Base-by-base conservation (phyloP, 2,113 vertebrate genomes). In the Centropus bengalensis region DNA sequence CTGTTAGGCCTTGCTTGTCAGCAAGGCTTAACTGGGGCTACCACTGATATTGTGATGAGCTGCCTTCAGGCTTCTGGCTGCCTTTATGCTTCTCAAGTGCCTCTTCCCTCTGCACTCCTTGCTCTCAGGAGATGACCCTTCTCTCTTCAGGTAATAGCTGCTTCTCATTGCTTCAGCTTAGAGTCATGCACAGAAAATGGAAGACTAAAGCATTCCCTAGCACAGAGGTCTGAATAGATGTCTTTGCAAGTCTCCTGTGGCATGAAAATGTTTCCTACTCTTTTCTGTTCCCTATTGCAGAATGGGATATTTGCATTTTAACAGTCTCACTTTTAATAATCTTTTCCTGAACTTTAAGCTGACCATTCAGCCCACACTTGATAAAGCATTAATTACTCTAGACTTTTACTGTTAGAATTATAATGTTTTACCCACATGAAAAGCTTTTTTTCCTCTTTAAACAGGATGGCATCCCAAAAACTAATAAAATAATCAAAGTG, bases 31-130 rank as follows among this genome's bases (percentile, higher is more conserved):
- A 17, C 19, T 8, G 52, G 63, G 42, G 58, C 24, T 68, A 75
- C 18, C 7, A 1, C 7, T 1, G 4, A 6, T 16, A 14, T 6
- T 1, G 10, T 24, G 38, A 24, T 8, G 33, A 63, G n/a, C 20
- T 59, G 44, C 38, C 27, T 55, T 56, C 6, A 0, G 19, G 30
- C 66, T 88, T 33, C 64, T 52, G 73, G 8, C 58, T 76, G 38
- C 38, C 49, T 36, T 40, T 32, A 20, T 10, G 32, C 26, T 79
- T 19, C 49, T 20, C 0, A 1, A 82, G 51, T 1, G 22, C 22
- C 44, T 33, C 40, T 67, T 23, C 60, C 20, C 40, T 40, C 64
- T 10, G 1, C 26, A 6, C 45, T 56, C 21, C 23, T 28, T 4
- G 9, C 10, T 76, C 80, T 38, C 5, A 1, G 32, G 52, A 59